Percentiles rank a stretch among this genome's conserved stretches.
Conservation (phyloP, 2,888 invertebrate genomes). For the Drosophila heteroneura region DNA sequence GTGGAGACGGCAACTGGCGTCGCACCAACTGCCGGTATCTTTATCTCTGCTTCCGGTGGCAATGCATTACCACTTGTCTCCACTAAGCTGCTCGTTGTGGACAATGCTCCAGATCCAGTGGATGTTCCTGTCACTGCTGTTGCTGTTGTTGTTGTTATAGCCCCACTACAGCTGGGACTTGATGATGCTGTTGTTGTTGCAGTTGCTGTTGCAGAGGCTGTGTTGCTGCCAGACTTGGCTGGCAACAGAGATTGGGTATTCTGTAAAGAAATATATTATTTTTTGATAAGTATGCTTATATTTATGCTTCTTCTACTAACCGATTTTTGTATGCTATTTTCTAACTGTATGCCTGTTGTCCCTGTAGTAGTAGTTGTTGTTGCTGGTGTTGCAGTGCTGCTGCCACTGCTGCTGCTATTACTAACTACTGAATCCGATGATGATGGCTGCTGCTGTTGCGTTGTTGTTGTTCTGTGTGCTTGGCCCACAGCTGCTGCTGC, state of each 20-base stretch:
- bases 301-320: constrained; percentile 32
- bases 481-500: constrained; percentile 61
- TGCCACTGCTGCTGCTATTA: constrained; percentile 36
- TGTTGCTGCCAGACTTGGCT: constrained; percentile 54
- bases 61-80: constrained; percentile 71
- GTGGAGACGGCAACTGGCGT: constrained; percentile 88
- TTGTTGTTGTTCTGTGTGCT: constrained; percentile 44
- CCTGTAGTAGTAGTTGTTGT: constrained; percentile 54
- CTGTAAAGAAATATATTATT: constrained; percentile 50
- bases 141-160: constrained; percentile 21
- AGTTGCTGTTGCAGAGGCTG: constrained; percentile 25
- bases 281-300: not conserved
- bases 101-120: constrained; percentile 26
- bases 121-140: constrained; percentile 16
- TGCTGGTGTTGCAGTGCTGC: constrained; percentile 16
- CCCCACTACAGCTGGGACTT: constrained; percentile 34
- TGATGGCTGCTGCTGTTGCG: constrained; percentile 36
- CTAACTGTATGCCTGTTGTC: constrained; percentile 46
- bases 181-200: constrained; percentile 29
- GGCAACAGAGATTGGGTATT: constrained; percentile 83
- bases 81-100: constrained; percentile 41
- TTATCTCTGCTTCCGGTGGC: constrained; percentile 87
- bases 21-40: constrained; percentile 87
- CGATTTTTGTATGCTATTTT: constrained; percentile 64
- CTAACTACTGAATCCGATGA: constrained; percentile 25